A percentile compares a stretch with the other conserved stretches of the same genome.
phyloP scores from a whole-genome alignment of 2,113 vertebrate genomes.

The Neoarius graeffei region DNA sequence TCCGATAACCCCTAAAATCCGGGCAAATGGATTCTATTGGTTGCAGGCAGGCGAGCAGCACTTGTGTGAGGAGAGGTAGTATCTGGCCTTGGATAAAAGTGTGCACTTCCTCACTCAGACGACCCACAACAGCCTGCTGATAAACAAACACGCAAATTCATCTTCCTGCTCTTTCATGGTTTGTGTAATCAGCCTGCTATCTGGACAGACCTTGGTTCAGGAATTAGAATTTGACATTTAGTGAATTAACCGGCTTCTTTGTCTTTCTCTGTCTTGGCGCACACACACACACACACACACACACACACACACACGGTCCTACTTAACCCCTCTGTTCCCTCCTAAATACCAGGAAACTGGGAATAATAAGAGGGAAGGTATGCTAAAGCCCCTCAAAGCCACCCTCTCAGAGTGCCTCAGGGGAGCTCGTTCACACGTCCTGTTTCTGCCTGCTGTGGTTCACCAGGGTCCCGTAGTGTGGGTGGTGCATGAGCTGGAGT shows the following conservation, averaged over 20 bases:
- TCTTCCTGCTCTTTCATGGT: conserved; percentile 56
- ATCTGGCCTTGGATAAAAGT: conserved; percentile 57
- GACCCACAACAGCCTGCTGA: conserved; percentile 51
- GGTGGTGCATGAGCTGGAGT: background rate
- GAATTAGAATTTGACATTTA: conserved; percentile 44
- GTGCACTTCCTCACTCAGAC: conserved; percentile 43
- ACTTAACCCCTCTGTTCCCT: conserved; percentile 26
- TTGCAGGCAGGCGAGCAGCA: conserved; percentile 42
- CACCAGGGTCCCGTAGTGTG: background rate
- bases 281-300: background rate
- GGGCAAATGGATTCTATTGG: conserved; percentile 55
- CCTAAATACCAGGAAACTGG: conserved; percentile 54
- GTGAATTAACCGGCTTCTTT: conserved; percentile 37
- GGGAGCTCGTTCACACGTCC: conserved; percentile 22
- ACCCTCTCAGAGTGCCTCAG: conserved; percentile 49
- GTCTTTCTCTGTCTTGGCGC: background rate
- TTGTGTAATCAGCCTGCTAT: conserved; percentile 34
- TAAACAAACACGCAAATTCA: conserved; percentile 57
- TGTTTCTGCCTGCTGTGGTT: conserved; percentile 11
- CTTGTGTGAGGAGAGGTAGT: conserved; percentile 44
- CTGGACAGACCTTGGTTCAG: conserved; percentile 29
- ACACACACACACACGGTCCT: background rate
- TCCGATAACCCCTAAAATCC: conserved; percentile 43
- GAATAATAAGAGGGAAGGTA: conserved; percentile 54
- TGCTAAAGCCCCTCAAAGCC: conserved; percentile 46